These are phyloP conservation scores for Melinaea marsaeus DNA, from an alignment of 2,888 invertebrate genomes.

Conservation along the genomic window DNA sequence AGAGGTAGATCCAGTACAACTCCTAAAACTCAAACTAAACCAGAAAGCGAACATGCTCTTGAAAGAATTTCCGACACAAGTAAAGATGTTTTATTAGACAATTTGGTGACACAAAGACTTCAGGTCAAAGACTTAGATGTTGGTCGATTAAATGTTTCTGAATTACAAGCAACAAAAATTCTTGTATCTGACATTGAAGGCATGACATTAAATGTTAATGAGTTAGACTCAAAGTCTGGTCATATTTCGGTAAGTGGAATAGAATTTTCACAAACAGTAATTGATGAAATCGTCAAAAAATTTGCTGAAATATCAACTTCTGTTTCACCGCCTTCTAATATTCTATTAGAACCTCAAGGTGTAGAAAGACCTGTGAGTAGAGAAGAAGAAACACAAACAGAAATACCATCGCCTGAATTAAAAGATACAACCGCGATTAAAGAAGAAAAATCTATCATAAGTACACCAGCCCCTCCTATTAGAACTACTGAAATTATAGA, in stretches of 20 bases:
- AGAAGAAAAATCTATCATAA: conserved; percentile 31
- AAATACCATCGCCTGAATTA: conserved; percentile 37
- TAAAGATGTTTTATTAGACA: conserved; percentile 66
- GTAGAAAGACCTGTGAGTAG: conserved; percentile 51
- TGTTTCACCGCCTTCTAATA: conserved; percentile 31
- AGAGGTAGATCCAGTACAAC: conserved; percentile 41
- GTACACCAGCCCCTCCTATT: conserved; percentile 36
- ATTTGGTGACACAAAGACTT: conserved; percentile 78
- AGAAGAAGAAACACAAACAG: conserved; percentile 69
- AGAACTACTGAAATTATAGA: conserved; percentile 43
- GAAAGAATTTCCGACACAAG: conserved; percentile 55
- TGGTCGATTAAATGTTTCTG: conserved; percentile 86
- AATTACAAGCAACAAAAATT: conserved; percentile 87
- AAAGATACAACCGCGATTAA: conserved; percentile 30
- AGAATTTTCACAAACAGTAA: conserved; percentile 82
- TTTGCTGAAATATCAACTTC: conserved; percentile 69
- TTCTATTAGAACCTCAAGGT: conserved; percentile 39
- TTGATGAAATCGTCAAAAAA: conserved; percentile 81
- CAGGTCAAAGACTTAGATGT: conserved; percentile 88
- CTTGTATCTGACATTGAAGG: conserved; percentile 90
- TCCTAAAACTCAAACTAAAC: conserved; percentile 39
- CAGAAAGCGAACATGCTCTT: conserved; percentile 46
- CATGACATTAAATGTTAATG: conserved; percentile 83
- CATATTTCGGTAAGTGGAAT: conserved; percentile 82
- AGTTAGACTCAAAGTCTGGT: conserved; percentile 83